Conservation (phyloP, 2,888 invertebrate species). For the Muschampia staudingeri region DNA sequence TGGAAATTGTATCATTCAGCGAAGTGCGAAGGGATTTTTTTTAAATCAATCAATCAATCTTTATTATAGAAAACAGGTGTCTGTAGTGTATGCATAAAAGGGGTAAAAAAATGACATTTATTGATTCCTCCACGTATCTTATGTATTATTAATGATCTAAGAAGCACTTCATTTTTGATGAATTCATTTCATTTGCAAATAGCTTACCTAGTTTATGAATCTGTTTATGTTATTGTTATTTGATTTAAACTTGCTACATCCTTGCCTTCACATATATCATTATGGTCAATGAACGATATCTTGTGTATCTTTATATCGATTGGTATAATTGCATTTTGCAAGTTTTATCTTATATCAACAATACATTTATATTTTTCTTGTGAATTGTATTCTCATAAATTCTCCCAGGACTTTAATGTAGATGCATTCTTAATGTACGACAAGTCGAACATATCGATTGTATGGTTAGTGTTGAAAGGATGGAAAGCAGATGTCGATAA, state of each 20-base stretch:
- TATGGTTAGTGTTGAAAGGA: slow-evolving; percentile 23
- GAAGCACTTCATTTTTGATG: too few species aligned
- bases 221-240: background rate
- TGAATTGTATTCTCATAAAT: background rate
- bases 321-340: background rate
- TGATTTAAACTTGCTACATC: background rate
- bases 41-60: too few species aligned
- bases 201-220: background rate
- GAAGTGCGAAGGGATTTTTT: too few species aligned
- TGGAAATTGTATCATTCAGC: too few species aligned
- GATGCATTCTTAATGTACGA: background rate
- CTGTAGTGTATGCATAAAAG: too few species aligned
- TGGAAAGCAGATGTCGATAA: slow-evolving; percentile 27
- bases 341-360: background rate
- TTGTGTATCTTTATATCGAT: background rate
- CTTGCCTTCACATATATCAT: background rate
- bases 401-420: background rate
- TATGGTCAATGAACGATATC: slow-evolving; percentile 22
- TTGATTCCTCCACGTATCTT: too few species aligned
- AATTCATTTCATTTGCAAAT: too few species aligned
- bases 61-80: too few species aligned
- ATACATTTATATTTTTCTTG: background rate
- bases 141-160: too few species aligned
- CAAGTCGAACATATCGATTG: background rate
- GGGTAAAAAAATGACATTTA: too few species aligned